These are phyloP conservation scores for Antechinus flavipes DNA, from an alignment of 2,113 vertebrate species.

Conservation along the genomic window DNA sequence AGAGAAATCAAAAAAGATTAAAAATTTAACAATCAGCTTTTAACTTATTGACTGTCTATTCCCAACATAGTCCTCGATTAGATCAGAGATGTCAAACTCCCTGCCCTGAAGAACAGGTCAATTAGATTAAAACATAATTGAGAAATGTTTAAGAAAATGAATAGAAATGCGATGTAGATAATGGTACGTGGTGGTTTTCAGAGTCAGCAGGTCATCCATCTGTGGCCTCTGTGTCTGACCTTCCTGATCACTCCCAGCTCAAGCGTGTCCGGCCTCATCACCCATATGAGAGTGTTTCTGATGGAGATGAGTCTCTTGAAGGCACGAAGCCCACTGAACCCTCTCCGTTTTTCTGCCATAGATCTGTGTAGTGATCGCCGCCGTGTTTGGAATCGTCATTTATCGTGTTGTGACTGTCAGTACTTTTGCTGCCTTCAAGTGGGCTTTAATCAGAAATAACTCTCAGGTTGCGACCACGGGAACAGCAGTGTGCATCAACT, in stretches of 20 bases:
- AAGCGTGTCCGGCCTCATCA: not conserved
- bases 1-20: too few species aligned
- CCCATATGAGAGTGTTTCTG: not conserved
- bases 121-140: too few species aligned
- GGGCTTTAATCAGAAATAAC: slow-evolving; percentile 96
- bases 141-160: not conserved
- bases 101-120: too few species aligned
- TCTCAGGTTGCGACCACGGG: slow-evolving; percentile 97
- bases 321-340: not conserved
- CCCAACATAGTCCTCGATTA: too few species aligned
- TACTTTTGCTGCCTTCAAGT: slow-evolving; percentile 95
- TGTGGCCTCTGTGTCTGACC: not conserved
- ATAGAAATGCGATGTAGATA: not conserved
- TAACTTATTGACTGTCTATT: too few species aligned
- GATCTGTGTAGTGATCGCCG: slow-evolving; percentile 96
- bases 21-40: too few species aligned
- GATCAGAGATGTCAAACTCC: too few species aligned
- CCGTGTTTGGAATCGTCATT: slow-evolving; percentile 96
- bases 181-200: not conserved
- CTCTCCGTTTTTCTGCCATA: slow-evolving; percentile 71
- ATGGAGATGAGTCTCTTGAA: not conserved
- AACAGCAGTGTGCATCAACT: slow-evolving; percentile 98
- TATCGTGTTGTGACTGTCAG: slow-evolving; percentile 97
- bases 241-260: not conserved
- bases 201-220: not conserved